Percentiles rank a stretch among this genome's conserved stretches.
phyloP scores from a whole-genome alignment of 2,888 invertebrate genomes.

The Cryptus armator region DNA sequence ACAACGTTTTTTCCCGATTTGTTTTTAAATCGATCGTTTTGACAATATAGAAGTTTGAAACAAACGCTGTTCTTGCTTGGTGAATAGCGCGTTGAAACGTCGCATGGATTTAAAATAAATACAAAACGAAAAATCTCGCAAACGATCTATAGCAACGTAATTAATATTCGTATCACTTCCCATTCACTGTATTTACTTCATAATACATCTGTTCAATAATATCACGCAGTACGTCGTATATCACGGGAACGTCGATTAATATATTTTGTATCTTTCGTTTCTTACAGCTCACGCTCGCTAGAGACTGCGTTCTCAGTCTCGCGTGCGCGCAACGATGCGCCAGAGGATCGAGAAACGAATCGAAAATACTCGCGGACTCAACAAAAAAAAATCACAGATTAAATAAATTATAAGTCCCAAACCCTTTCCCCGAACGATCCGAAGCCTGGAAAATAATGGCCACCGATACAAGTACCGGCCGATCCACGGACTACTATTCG shows the following conservation, averaged over 20 bases:
- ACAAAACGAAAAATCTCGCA: neutral
- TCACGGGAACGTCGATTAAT: constrained; percentile 13
- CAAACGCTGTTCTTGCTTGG: neutral
- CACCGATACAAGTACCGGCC: constrained; percentile 72
- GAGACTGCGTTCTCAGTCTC: constrained; percentile 75
- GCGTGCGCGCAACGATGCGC: constrained; percentile 53
- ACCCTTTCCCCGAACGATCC: constrained; percentile 27
- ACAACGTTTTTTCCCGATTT: neutral
- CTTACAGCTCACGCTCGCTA: constrained; percentile 83
- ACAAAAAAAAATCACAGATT: constrained; percentile 53
- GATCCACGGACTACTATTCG: constrained; percentile 77
- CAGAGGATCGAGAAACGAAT: constrained; percentile 60
- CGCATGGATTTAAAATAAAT: neutral
- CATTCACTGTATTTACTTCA: constrained; percentile 16
- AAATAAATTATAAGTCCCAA: constrained; percentile 44
- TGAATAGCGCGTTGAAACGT: neutral
- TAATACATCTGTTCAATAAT: constrained; percentile 30
- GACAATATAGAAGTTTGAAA: constrained; percentile 11
- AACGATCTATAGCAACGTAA: constrained; percentile 20
- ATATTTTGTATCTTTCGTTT: constrained; percentile 67
- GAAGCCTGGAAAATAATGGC: constrained; percentile 15
- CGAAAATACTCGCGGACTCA: constrained; percentile 31
- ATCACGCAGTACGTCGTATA: neutral
- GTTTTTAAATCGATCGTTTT: neutral
- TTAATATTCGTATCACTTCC: constrained; percentile 25